A percentile compares a stretch with the other conserved stretches of the same genome.
Conservation (phyloP, 1,140 invertebrate species). For the Archivesica marissinica region DNA sequence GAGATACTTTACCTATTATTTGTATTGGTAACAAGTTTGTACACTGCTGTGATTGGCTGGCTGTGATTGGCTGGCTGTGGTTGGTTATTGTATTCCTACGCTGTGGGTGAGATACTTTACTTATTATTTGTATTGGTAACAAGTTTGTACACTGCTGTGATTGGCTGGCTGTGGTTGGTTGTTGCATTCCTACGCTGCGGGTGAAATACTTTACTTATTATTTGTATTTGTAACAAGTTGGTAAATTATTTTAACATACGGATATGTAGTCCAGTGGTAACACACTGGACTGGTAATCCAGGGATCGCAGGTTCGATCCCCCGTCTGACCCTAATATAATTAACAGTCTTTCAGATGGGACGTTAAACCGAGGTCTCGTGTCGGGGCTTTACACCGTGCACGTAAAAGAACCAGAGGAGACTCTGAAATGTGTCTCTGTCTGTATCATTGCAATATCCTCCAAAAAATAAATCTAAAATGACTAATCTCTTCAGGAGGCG, state of each 20-base stretch:
- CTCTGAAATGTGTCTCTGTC: too few species aligned
- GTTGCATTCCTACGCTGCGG: background rate
- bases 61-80: conserved; percentile 60
- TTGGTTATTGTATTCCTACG: conserved; percentile 55
- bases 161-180: background rate
- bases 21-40: background rate
- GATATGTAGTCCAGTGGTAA: too few species aligned
- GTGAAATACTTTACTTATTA: background rate
- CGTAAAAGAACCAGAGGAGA: too few species aligned
- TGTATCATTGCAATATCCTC: too few species aligned
- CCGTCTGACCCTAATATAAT: too few species aligned
- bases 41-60: background rate
- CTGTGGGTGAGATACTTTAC: background rate
- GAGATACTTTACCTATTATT: background rate
- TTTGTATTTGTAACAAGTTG: background rate
- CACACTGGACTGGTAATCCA: too few species aligned
- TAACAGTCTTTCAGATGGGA: too few species aligned
- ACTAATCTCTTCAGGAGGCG: too few species aligned
- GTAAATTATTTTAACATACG: background rate
- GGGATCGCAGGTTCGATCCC: too few species aligned
- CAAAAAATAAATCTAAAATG: too few species aligned
- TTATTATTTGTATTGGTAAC: background rate
- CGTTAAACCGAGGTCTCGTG: too few species aligned
- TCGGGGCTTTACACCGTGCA: too few species aligned
- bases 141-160: background rate